Percentiles rank a stretch among this genome's conserved stretches.
Conservation (phyloP, 2,113 vertebrate species). For the Seriola rivoliana region DNA sequence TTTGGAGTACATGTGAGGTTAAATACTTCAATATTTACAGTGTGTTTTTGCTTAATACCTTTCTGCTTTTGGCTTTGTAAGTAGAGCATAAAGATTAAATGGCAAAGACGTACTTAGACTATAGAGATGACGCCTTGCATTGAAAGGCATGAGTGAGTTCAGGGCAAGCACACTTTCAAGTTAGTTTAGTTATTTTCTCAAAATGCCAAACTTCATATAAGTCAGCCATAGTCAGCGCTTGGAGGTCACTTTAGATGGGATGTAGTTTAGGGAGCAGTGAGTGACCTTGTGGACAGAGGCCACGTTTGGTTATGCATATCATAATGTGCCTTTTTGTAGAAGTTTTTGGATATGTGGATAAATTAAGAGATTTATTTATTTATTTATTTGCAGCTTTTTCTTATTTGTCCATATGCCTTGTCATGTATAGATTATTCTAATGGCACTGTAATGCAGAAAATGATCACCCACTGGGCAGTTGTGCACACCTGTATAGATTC, state of each 20-base stretch:
- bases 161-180: conserved; percentile 37
- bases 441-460: conserved; percentile 21
- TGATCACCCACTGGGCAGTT: background rate
- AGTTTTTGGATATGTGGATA: conserved; percentile 1
- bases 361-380: conserved; percentile 43
- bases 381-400: conserved; percentile 50
- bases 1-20: conserved; percentile 3
- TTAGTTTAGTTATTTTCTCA: conserved; percentile 17
- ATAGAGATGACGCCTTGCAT: conserved; percentile 70
- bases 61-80: conserved; percentile 33
- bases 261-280: background rate
- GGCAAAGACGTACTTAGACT: conserved; percentile 57
- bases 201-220: background rate
- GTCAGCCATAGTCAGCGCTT: background rate
- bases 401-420: conserved; percentile 40
- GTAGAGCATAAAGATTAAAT: conserved; percentile 14
- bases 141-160: conserved; percentile 18
- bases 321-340: conserved; percentile 79
- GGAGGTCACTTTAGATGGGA: background rate
- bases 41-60: background rate
- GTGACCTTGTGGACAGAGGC: conserved; percentile 31
- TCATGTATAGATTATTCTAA: conserved; percentile 30
- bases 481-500: background rate
- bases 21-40: conserved; percentile 4
- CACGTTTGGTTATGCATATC: conserved; percentile 66